Conservation (phyloP, 2,797 vertebrate species). For the Phalloptychus januarius region DNA sequence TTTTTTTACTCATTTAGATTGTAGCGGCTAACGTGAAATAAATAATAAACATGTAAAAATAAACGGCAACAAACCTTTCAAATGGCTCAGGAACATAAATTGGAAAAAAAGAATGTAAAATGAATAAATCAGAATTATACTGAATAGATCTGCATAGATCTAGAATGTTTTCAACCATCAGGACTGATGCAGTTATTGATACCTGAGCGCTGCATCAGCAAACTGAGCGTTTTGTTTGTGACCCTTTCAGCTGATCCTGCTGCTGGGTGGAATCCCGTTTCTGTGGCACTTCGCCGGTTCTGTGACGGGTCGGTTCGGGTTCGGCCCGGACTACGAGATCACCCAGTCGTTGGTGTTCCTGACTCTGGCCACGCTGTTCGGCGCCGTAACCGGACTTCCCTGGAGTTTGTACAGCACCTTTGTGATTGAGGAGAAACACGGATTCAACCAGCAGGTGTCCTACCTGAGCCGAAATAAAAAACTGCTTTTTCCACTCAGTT, state of each 20-base stretch:
- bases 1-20: too few species aligned
- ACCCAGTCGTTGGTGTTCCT: conserved; percentile 92
- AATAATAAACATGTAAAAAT: too few species aligned
- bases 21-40: too few species aligned
- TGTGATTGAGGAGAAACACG: conserved; percentile 97
- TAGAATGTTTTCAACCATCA: too few species aligned
- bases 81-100: too few species aligned
- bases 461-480: background rate
- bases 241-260: conserved; percentile 88
- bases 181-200: too few species aligned
- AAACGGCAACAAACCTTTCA: too few species aligned
- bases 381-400: conserved; percentile 92
- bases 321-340: conserved; percentile 92
- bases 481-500: background rate
- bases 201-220: too few species aligned
- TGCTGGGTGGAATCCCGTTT: conserved; percentile 95
- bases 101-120: too few species aligned
- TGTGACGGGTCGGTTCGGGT: conserved; percentile 83
- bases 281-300: conserved; percentile 90
- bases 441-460: conserved; percentile 97
- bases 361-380: conserved; percentile 93
- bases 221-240: background rate
- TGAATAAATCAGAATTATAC: too few species aligned
- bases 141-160: too few species aligned
- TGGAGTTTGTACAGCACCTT: conserved; percentile 99